These are phyloP conservation scores for Digitonthophagus gazella DNA, from an alignment of 2,888 invertebrate species.

Conservation along the genomic window DNA sequence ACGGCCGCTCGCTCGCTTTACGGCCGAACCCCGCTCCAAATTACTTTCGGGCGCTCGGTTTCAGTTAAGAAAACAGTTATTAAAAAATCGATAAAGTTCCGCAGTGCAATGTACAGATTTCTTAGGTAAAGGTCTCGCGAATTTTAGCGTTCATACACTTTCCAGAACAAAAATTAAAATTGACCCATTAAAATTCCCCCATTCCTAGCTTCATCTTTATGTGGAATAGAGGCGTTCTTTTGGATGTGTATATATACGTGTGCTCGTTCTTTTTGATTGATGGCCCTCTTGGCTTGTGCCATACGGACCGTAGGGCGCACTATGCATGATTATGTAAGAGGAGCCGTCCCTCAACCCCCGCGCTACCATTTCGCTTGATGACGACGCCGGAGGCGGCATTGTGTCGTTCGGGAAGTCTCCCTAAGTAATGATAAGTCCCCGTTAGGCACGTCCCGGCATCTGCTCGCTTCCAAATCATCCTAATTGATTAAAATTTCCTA, in stretches of 20 bases:
- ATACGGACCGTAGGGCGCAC: slow-evolving; percentile 2
- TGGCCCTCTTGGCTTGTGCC: slow-evolving; percentile 13
- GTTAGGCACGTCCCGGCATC: background rate
- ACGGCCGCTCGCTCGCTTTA: background rate
- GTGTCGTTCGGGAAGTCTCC: slow-evolving; percentile 7
- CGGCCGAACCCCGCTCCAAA: background rate
- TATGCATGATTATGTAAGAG: slow-evolving; percentile 13
- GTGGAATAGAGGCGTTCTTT: background rate
- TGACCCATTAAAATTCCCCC: background rate
- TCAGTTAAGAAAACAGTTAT: background rate
- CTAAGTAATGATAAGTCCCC: slow-evolving; percentile 13
- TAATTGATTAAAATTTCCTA: background rate
- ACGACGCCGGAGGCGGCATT: slow-evolving; percentile 5
- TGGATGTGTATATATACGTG: background rate
- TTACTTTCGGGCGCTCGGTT: background rate
- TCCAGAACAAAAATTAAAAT: slow-evolving; percentile 22
- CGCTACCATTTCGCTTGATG: slow-evolving; percentile 15
- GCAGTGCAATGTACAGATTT: background rate
- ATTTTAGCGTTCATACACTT: no score
- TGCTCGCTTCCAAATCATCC: background rate
- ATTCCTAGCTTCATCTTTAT: background rate
- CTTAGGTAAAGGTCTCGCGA: background rate
- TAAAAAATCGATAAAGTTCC: background rate
- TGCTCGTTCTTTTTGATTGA: slow-evolving; percentile 7
- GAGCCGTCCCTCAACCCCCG: slow-evolving; percentile 1